Evolutionary conservation across 2,888 invertebrate genomes (phyloP), one percentile per base, ranked within the genome.

Genomic region (Yponomeuta evonymella): DNA sequence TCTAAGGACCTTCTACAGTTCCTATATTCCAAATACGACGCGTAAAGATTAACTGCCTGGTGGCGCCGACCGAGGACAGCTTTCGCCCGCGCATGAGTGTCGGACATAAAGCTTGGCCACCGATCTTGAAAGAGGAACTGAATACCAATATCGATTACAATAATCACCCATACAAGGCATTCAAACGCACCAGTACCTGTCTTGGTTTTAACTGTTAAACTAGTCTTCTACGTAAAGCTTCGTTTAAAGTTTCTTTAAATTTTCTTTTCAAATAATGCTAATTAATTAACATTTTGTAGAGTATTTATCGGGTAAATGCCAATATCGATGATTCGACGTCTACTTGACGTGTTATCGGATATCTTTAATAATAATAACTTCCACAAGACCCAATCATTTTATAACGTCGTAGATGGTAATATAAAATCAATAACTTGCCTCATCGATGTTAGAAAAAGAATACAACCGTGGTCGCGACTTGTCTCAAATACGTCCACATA

Each of bases 401-500:
- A 43, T 8, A 8, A 58, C 12, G 4, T 15, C 51, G 51, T 1
- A 12, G 12, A 58, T 58, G 15, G 2, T 58, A 2, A 15, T 15
- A 58, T 3, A 58, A 58, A 58, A 58, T 58, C 12, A 58, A 58
- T 15, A 58, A 58, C 15, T 15, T 58, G 15, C 15, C 3, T 15
- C 3, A 5, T 58, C 15, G 51, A 58, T 15, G 12, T 58, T 2
- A 58, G 15, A 58, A 58, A 58, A 58, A 12, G 15, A 12, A 65
- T 65, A 29, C 6, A 29, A 10, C 8, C 8, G 43, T 43, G 43
- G 43, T 5, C 9, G 8, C 43, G 43, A 43, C 43, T 43, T 5
- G 43, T 43, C 43, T 43, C 43, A 8, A 67, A n/a, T 67, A 67
- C 66, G 30, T 66, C 10, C 36, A 66, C 15, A 43, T 67, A 67